A percentile compares a stretch with the other conserved stretches of the same genome.
Conservation (phyloP, 2,888 invertebrate species). For the Alloscopus bannaensis region DNA sequence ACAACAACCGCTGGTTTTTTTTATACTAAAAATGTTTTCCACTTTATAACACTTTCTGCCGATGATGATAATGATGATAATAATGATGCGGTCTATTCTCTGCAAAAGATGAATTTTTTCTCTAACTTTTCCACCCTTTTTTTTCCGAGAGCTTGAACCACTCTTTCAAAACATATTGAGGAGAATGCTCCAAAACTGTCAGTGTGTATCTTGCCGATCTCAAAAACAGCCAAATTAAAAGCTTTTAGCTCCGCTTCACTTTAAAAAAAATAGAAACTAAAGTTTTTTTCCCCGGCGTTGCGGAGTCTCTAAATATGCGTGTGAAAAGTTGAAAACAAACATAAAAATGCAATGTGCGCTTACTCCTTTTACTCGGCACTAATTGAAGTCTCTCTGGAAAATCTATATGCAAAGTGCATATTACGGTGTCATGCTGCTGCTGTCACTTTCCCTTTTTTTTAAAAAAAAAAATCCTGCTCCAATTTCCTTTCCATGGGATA, state of each 20-base stretch:
- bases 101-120: too few species aligned
- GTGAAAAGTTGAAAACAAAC: too few species aligned
- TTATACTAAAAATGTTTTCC: background rate
- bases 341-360: too few species aligned
- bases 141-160: background rate
- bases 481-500: too few species aligned
- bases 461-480: too few species aligned
- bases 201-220: background rate
- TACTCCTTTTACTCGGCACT: too few species aligned
- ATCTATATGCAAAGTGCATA: too few species aligned
- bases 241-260: background rate
- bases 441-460: background rate
- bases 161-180: background rate
- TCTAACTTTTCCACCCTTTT: background rate
- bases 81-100: too few species aligned
- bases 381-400: too few species aligned
- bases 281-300: too few species aligned
- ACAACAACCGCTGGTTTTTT: background rate
- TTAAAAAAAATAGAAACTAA: background rate
- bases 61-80: too few species aligned
- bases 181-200: background rate
- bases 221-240: background rate
- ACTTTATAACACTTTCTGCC: background rate
- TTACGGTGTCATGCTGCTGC: conserved; percentile 9
- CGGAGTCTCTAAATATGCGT: too few species aligned